Evolutionary conservation across 2,888 invertebrate species (phyloP), one percentile per base, ranked within the genome.

Genomic region (Ecliptopera silaceata): DNA sequence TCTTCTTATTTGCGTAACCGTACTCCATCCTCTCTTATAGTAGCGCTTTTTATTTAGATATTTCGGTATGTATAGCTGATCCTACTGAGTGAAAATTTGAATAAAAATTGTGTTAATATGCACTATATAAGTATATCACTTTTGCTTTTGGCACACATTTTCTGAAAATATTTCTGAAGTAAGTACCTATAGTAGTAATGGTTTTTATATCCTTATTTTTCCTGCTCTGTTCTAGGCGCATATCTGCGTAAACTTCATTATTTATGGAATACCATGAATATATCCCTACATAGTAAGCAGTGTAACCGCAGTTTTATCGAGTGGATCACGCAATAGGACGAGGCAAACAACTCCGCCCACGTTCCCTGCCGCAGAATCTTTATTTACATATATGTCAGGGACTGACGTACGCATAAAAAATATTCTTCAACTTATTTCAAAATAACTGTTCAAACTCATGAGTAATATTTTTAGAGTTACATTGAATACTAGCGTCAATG

Each of bases 301-400:
- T 74, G 75, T 72, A 79, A 80, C 80, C 81, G 75, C 81, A 80
- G 80, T 84, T 85, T 83, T 85, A 86, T 86, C 82, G 82, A 81
- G 82, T 79, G 73, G 75, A 81, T 82, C 88, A 83, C 86, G 88
- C 85, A 86, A 86, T 83, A 80, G 80, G 74, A 63, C 86, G 86
- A 89, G 89, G 88, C 86, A 82, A 88, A 83, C 89, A 80, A 80
- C 84, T 77, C 80, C 87, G 81, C 88, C 88, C 76, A 88, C 88
- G 75, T 77, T 69, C 64, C 67, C 70, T 73, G 65, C 66, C 72
- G 67, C 68, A 62, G 64, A 74, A 71, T 68, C 72, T 72, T 72
- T 79, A 76, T 77, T 76, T 77, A 77, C 77, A 75, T 74, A 75
- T 70, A 69, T 65, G 59, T 53, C 64, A 61, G 45, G 49, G 58